Base-by-base conservation (phyloP, 2,113 vertebrate genomes). In the Apodemus speciosus region DNA sequence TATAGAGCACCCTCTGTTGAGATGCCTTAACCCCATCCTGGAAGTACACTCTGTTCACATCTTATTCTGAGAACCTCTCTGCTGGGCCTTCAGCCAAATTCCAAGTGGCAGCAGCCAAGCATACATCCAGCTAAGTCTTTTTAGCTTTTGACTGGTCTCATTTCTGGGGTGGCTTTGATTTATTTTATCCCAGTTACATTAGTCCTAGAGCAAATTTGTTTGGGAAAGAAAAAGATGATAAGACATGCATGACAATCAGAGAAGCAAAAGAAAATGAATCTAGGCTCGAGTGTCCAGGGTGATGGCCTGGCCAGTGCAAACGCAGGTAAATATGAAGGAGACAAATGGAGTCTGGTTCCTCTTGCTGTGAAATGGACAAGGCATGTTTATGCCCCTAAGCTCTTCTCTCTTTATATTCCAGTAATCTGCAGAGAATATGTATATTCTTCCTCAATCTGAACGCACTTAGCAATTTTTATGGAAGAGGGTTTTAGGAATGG, bases 101-200 rank as follows among this genome's bases (percentile, higher is more conserved):
- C 73, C 73, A 69, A 2, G 10, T 77, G 64, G 25, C 56, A 83
- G 56, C 80, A 87, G 38, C 60, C 66, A 96, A 84, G 68, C 73
- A 49, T 87, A 85, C 89, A 71, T 60, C 62, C 62, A 92, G n/a
- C 66, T 94, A 81, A 71, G 23, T 89, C 69, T 85, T 92, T 75
- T 58, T 91, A 72, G 53, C 30, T 32, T 38, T 90, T 62, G 43
- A 9, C 85, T 92, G 58, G 90, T 93, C 51, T 90, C 83, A 92
- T 69, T 93, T 94, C 75, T 81, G n/a, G 84, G 77, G 35, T 90
- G 13, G 18, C 9, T 80, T 92, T 35, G 30, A 81, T 90, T 94
- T 88, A 51, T 95, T 80, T 96, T 58, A 38, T 93, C 49, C 53
- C 56, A 90, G 85, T 83, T 92, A 13, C 53, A 68, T 53, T 80